Conservation (phyloP, 1,140 invertebrate genomes). For the Rhagoletis pomonella region DNA sequence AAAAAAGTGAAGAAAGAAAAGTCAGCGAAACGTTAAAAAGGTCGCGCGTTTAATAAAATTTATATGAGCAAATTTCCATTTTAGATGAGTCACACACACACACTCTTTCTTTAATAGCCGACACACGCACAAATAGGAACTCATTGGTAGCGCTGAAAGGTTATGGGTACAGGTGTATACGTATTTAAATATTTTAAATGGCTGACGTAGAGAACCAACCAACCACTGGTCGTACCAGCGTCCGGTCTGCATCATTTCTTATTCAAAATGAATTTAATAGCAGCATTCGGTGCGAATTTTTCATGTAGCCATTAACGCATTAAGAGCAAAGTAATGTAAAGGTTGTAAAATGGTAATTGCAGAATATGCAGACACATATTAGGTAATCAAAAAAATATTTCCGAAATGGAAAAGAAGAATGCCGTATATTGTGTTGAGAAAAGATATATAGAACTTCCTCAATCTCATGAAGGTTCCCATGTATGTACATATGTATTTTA, state of each 20-base stretch:
- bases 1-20: not conserved
- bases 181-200: not conserved
- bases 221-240: not conserved
- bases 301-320: not conserved
- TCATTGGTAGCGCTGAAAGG: too few species aligned
- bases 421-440: too few species aligned
- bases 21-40: not conserved
- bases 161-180: too few species aligned
- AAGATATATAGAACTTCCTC: too few species aligned
- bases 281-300: not conserved
- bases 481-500: too few species aligned
- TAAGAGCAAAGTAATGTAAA: slow-evolving; percentile 2
- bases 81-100: not conserved
- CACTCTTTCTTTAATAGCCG: not conserved
- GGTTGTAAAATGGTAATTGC: not conserved
- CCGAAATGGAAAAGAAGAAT: too few species aligned
- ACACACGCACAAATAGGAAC: too few species aligned
- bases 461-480: too few species aligned
- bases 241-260: not conserved
- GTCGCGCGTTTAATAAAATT: not conserved
- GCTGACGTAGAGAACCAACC: not conserved
- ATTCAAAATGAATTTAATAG: not conserved
- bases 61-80: not conserved
- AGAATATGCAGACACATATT: too few species aligned
- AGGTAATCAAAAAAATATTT: too few species aligned